Evolutionary conservation across 2,797 vertebrate genomes (phyloP), one percentile per base, ranked within the genome.

Genomic region (Scolopax rusticola): DNA sequence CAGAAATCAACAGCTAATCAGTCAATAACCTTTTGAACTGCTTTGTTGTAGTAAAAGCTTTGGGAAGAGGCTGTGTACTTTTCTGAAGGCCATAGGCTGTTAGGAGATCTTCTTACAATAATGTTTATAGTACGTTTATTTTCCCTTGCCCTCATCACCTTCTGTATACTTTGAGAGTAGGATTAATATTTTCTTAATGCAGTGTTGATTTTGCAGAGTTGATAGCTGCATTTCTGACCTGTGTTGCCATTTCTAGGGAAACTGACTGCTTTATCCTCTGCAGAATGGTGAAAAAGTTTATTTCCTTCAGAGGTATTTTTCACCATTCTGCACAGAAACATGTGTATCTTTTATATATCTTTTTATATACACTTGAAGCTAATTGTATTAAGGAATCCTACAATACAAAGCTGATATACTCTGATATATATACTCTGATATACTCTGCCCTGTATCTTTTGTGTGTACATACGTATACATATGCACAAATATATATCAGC

Each of bases 181-280:
- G 30, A 84, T 92, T 91, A 87, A 68, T 91, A 59, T 92, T 94
- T 92, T 94, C 24, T 5, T 75, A 51, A 8, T 80, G 61, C 28
- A 40, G 15, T 83, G 68, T 83, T 80, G 82, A 71, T 40, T 80
- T 89, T 61, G 53, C 57, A 47, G 57, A 54, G 30, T 32, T 33
- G 32, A 61, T 89, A 57, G 68, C 53, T 50, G 36, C 9, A 7
- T 75, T 96, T 94, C 60, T 89, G 32, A 73, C 50, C 15, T 41
- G 8, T 84, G 67, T 60, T 90, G 36, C 54, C 43, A 2, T 84
- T 92, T 81, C 71, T 82, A 74, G 48, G 25, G 23, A 84, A 79
- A 32, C 7, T 27, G 21, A 40, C 30, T 63, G 38, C 86, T 84
- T 90, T 82, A 13, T 64, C 57, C 43, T 74, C 10, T 60, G 43